A percentile compares a stretch with the other conserved stretches of the same genome.
phyloP scores from a whole-genome alignment of 2,888 invertebrate species.

The Protophormia terraenovae region DNA sequence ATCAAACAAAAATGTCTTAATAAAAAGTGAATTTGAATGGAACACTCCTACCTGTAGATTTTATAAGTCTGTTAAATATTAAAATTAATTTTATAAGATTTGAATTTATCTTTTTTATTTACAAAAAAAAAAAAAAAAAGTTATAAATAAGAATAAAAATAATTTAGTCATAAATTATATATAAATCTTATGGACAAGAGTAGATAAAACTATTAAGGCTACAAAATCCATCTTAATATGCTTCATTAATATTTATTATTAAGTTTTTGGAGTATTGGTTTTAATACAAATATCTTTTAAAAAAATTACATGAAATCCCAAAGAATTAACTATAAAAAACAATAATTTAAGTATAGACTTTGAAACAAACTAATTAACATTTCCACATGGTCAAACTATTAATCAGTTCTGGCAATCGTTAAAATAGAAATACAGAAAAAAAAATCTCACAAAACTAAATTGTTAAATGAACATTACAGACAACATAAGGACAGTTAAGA shows the following conservation, averaged over 20 bases:
- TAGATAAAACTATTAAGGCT: background rate
- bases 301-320: background rate
- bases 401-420: conserved; percentile 54
- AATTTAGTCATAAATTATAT: too few relatives aligned
- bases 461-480: conserved; percentile 41
- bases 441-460: conserved; percentile 15
- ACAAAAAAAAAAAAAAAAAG: background rate
- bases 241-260: conserved; percentile 39
- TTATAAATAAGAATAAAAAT: background rate
- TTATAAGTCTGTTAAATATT: background rate
- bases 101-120: too few relatives aligned
- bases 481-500: conserved; percentile 46
- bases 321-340: background rate
- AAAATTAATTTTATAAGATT: too few relatives aligned
- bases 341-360: background rate
- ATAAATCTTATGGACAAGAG: background rate
- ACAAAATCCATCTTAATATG: conserved; percentile 22
- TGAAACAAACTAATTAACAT: conserved; percentile 63
- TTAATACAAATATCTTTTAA: conserved; percentile 6
- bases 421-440: conserved; percentile 11
- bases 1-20: background rate
- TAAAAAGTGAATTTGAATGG: background rate
- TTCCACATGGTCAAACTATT: conserved; percentile 62
- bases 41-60: background rate
- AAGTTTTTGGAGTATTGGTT: conserved; percentile 4